phyloP scores from a whole-genome alignment of 2,113 vertebrate genomes.

The Uria lomvia region DNA sequence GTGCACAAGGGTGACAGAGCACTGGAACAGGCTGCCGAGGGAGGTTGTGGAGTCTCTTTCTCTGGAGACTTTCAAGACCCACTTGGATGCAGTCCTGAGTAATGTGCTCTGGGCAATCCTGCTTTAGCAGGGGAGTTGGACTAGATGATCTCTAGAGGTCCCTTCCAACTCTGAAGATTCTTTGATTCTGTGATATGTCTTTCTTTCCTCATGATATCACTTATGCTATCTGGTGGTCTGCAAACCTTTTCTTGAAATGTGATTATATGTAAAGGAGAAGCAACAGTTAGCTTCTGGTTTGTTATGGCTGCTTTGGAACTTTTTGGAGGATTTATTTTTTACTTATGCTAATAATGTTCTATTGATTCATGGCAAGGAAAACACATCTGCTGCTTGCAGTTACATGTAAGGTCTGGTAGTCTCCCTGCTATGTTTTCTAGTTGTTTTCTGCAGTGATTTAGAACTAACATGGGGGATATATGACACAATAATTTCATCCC shows the following conservation, averaged over 20 bases:
- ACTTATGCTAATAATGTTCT: conserved; percentile 9
- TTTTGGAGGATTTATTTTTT: conserved; percentile 5
- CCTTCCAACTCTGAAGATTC: too few species aligned
- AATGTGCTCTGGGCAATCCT: too few species aligned
- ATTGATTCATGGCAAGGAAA: neutral
- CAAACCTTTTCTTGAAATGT: neutral
- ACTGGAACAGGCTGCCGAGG: too few species aligned
- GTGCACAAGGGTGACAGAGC: neutral
- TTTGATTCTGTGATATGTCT: neutral
- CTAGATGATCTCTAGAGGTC: too few species aligned
- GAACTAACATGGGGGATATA: neutral
- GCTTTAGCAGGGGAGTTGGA: too few species aligned
- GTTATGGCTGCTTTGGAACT: neutral
- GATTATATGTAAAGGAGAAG: neutral
- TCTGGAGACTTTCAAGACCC: too few species aligned
- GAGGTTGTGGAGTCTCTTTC: too few species aligned
- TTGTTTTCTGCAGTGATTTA: neutral
- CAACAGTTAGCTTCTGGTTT: neutral
- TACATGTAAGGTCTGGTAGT: neutral
- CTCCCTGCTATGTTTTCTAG: neutral
- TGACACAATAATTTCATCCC: neutral
- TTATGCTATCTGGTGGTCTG: neutral
- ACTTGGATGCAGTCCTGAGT: too few species aligned
- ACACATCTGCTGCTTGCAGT: neutral
- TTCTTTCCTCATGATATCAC: neutral